These are phyloP conservation scores for Seira ritae DNA, from an alignment of 2,888 invertebrate genomes.

Conservation along the genomic window DNA sequence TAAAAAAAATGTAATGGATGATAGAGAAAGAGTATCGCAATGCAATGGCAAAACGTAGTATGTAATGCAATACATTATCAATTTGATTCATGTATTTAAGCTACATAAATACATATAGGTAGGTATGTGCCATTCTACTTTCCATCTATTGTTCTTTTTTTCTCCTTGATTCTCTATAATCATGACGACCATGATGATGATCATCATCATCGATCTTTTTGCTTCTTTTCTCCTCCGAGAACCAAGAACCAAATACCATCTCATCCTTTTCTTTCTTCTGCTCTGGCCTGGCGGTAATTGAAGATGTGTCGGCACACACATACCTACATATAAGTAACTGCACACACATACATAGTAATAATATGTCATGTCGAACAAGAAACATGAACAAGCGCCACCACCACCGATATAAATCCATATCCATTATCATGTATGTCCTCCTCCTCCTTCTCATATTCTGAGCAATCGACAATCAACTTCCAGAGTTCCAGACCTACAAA, in stretches of 20 bases:
- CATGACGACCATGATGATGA: background rate
- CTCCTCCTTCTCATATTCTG: slow-evolving; percentile 45
- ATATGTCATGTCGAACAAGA: slow-evolving; percentile 60
- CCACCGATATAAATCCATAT: too few relatives aligned
- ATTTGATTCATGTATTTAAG: background rate
- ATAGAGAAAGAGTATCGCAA: background rate
- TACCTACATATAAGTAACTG: background rate
- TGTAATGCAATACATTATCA: background rate
- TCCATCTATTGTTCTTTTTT: too few relatives aligned
- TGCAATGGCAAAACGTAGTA: too few relatives aligned
- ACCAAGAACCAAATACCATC: background rate
- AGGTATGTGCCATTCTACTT: too few relatives aligned
- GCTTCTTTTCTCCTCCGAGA: slow-evolving; percentile 7
- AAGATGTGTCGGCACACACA: slow-evolving; percentile 40
- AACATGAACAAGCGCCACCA: too few relatives aligned
- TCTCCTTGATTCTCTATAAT: too few relatives aligned
- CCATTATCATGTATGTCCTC: slow-evolving; percentile 50
- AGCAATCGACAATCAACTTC: background rate
- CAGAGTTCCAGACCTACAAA: too few relatives aligned
- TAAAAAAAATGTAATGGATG: background rate
- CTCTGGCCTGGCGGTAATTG: slow-evolving; percentile 39
- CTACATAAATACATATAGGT: too few relatives aligned
- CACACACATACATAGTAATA: slow-evolving; percentile 42
- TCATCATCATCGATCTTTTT: slow-evolving; percentile 43
- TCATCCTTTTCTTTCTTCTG: slow-evolving; percentile 4